Evolutionary conservation across 1,140 invertebrate genomes (phyloP), one percentile per base, ranked within the genome.

Genomic region (Drosophila auraria): DNA sequence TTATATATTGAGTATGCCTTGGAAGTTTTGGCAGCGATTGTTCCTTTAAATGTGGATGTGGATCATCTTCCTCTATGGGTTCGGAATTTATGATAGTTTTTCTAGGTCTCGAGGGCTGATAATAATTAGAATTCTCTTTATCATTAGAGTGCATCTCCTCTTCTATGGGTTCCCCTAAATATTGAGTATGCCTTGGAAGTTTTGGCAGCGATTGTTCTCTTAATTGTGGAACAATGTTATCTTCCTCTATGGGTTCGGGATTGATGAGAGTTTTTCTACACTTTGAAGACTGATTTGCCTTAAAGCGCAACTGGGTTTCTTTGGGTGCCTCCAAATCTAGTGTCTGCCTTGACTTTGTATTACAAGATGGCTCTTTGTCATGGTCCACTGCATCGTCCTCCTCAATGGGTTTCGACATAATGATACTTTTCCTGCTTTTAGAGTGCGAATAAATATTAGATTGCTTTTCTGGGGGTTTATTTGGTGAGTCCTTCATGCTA

Each of bases 51-150:
- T 17, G 15, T 17, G 42, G 12, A 45, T 17, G 14, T 15, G 20
- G 20, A 20, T 20, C 20, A 20, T 75, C 70, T 3, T 77, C 74
- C 33, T 77, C 40, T 4, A 77, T 65, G n/a, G 56, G 49, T 7
- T 77, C 75, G 5, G 50, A 9, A 5, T 62, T 36, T 1, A 51
- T 25, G 3, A 78, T 44, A 3, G 75, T 78, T 38, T 61, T 63
- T 15, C 73, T 59, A 3, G 25, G 25, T 15, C 42, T 42, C 1
- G n/a, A 11, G 1, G 25, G 20, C 5, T 20, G 33, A 17, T 15
- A 12, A 3, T 12, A 4, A 56, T 8, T 51, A 7, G 5, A 30
- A 30, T 30, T 5, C 0, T 1, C 20, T 8, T 15, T 8, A 0
- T 23, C 20, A 5, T n/a, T n/a, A n/a, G 14, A 20, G 15, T 17